phyloP scores from a whole-genome alignment of 2,797 vertebrate species.

The Danio albolineatus region DNA sequence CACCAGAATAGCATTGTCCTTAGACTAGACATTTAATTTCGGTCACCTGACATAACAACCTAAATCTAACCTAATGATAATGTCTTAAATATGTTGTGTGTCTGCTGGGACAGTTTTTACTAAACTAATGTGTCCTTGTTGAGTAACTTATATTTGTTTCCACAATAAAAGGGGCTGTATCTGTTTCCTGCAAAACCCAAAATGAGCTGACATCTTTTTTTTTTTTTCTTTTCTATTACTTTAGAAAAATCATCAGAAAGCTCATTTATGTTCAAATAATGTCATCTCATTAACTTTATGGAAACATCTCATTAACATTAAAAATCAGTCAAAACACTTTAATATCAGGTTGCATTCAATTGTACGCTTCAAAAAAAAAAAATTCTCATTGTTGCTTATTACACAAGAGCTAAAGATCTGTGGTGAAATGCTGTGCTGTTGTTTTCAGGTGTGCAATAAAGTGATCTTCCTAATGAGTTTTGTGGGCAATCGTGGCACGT shows the following conservation, averaged over 20 bases:
- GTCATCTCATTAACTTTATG: not conserved
- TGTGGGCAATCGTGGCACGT: conserved; percentile 96
- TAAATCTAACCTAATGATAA: too few species aligned
- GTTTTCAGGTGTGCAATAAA: conserved; percentile 91
- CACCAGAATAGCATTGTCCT: too few species aligned
- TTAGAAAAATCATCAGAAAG: not conserved
- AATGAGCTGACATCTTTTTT: not conserved
- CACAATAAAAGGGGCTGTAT: not conserved
- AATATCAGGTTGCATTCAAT: not conserved
- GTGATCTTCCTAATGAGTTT: conserved; percentile 98
- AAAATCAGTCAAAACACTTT: not conserved
- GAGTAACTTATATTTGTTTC: not conserved
- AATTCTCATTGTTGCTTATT: conserved; percentile 4
- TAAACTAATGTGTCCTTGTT: not conserved
- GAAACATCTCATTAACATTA: not conserved
- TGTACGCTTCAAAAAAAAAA: not conserved
- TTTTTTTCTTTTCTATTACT: not conserved
- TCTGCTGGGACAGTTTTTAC: not conserved
- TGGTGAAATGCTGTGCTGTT: conserved; percentile 1
- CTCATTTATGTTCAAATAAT: not conserved
- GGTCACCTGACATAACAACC: too few species aligned
- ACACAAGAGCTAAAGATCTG: not conserved
- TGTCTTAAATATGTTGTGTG: too few species aligned
- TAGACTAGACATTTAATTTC: too few species aligned
- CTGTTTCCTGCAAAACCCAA: not conserved